Percentiles rank a stretch among this genome's conserved stretches.
Evolutionary conservation across 2,797 vertebrate genomes (phyloP).

Genomic region (Galago senegalensis): DNA sequence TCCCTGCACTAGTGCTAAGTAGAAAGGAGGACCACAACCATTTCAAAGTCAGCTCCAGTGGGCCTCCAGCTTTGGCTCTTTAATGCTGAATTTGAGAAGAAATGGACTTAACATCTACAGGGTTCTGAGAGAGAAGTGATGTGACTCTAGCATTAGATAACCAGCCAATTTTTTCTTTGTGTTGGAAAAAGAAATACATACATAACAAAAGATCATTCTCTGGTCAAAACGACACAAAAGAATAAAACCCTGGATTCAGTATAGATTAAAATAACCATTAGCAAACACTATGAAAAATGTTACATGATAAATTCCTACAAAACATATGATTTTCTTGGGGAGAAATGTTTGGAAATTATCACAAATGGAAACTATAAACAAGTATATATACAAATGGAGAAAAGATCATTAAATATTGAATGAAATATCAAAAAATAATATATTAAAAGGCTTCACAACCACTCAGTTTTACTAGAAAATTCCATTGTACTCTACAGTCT

Average conservation of each 20-base stretch:
- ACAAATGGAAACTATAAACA: neutral
- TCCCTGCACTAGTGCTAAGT: neutral
- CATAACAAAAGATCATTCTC: neutral
- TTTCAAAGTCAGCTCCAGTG: neutral
- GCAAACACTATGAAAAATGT: neutral
- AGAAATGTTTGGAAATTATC: neutral
- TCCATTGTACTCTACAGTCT: neutral
- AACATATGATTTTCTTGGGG: neutral
- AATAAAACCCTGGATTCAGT: neutral
- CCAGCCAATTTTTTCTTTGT: neutral
- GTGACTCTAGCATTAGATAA: neutral
- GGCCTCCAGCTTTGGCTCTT: neutral
- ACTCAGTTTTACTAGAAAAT: neutral
- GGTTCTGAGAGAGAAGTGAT: neutral
- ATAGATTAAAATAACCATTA: slow-evolving; percentile 14
- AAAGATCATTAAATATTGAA: neutral
- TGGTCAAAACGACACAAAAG: neutral
- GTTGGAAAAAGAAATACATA: neutral
- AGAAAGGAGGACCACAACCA: neutral
- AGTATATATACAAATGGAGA: neutral
- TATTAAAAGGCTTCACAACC: neutral
- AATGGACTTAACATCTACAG: neutral
- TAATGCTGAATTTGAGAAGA: neutral
- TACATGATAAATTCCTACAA: neutral
- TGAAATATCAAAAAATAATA: neutral